phyloP scores from a whole-genome alignment of 2,113 vertebrate genomes.

The Seriola aureovittata region DNA sequence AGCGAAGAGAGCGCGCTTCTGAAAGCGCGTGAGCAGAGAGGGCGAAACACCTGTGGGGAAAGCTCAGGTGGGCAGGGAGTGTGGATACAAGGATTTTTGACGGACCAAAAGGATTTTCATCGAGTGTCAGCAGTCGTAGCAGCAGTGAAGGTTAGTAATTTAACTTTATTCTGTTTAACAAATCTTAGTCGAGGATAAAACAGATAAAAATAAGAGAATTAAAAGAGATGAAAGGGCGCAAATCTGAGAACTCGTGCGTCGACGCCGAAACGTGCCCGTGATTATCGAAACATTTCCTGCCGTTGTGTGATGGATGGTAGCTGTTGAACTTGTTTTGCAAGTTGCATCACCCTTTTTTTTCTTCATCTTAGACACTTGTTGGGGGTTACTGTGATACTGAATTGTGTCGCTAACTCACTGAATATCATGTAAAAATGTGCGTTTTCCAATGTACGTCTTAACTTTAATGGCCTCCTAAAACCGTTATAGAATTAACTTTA shows the following conservation, averaged over 20 bases:
- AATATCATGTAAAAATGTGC: no score
- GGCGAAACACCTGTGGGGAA: constrained; percentile 20
- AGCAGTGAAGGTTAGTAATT: constrained; percentile 28
- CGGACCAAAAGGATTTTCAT: not conserved
- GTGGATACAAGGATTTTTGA: not conserved
- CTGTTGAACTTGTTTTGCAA: constrained; percentile 6
- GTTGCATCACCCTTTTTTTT: constrained; percentile 24
- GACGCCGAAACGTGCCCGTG: not conserved
- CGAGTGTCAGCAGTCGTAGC: not conserved
- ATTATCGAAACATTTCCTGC: not conserved
- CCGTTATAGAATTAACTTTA: not conserved
- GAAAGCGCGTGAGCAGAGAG: rapidly evolving
- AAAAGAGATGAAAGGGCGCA: not conserved
- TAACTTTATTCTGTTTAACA: not conserved
- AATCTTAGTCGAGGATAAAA: no score
- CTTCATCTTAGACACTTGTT: not conserved
- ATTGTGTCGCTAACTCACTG: no score
- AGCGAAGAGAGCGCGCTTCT: rapidly evolving
- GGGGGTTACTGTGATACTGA: not conserved
- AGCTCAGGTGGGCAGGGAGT: constrained; percentile 3
- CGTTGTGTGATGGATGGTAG: not conserved
- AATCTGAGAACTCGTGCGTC: not conserved
- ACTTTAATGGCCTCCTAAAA: no score
- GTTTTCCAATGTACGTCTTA: no score
- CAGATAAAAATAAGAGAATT: not conserved